phyloP scores from a whole-genome alignment of 92 coral and sea anemone genomes.

The Nematostella vectensis region DNA sequence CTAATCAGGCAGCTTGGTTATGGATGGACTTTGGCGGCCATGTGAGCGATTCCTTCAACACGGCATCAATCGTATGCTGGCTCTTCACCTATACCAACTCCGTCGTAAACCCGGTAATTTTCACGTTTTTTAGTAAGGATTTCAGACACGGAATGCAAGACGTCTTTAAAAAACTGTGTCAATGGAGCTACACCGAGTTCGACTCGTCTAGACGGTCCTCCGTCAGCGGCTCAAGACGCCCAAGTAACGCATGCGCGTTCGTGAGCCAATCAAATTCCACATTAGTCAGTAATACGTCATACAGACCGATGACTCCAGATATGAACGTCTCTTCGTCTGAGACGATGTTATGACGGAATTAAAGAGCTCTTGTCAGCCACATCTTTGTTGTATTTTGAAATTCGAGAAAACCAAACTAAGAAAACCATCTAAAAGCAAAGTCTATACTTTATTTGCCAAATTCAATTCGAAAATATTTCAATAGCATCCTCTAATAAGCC shows the following conservation, averaged over 20 bases:
- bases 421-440: not conserved
- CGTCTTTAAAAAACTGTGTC: constrained; percentile 10
- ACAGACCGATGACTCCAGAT: constrained; percentile 1
- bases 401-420: not conserved
- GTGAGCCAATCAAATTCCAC: not conserved
- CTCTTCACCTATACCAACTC: constrained; percentile 73
- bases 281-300: not conserved
- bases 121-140: constrained; percentile 49
- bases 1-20: constrained; percentile 69
- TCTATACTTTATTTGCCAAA: not conserved
- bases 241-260: not conserved
- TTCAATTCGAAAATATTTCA: too few species aligned
- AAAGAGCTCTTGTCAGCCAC: too few species aligned
- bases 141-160: constrained; percentile 48
- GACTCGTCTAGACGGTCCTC: not conserved
- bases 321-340: not conserved
- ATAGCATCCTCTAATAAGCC: too few species aligned
- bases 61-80: constrained; percentile 67
- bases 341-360: not conserved
- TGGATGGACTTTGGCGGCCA: constrained; percentile 80
- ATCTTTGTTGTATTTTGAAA: not conserved
- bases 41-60: constrained; percentile 21
- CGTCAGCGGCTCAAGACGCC: constrained; percentile 2
- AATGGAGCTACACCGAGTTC: not conserved
- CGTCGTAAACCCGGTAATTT: constrained; percentile 65